Evolutionary conservation across 2,888 invertebrate genomes (phyloP).

Genomic region (Parapristionchus giblindavisi): DNA sequence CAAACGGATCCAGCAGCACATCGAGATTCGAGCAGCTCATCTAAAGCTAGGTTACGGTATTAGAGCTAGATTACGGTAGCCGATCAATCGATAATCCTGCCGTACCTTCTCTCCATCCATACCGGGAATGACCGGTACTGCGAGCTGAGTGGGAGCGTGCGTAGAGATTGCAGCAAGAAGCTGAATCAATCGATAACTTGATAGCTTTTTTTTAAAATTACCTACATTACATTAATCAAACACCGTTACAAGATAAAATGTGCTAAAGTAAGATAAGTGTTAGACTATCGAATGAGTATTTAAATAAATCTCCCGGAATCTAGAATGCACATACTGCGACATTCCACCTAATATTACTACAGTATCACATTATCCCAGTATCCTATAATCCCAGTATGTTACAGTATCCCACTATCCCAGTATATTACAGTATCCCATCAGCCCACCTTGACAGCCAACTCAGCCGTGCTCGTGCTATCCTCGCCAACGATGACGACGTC

Average conservation of each 20-base stretch:
- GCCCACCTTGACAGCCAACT: conserved; percentile 47
- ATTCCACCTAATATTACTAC: too few relatives aligned
- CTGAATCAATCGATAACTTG: too few relatives aligned
- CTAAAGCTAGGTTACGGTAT: too few relatives aligned
- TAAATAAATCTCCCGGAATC: too few relatives aligned
- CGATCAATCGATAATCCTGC: background rate
- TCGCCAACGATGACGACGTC: conserved; percentile 50
- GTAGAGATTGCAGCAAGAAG: conserved; percentile 48
- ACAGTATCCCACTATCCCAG: background rate
- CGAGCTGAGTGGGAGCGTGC: conserved; percentile 46
- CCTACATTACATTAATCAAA: too few relatives aligned
- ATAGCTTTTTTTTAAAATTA: too few relatives aligned
- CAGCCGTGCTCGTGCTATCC: conserved; percentile 40
- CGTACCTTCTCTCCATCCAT: conserved; percentile 52
- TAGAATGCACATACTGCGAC: too few relatives aligned
- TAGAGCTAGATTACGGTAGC: background rate
- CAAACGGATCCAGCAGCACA: conserved; percentile 60
- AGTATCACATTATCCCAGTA: too few relatives aligned
- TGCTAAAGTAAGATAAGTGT: too few relatives aligned
- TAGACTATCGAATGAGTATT: too few relatives aligned
- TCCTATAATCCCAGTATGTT: too few relatives aligned
- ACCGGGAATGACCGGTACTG: conserved; percentile 51
- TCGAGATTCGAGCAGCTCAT: conserved; percentile 57
- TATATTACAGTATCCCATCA: conserved; percentile 4
- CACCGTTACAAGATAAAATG: too few relatives aligned